These are phyloP conservation scores for Pycnomerus fuliginosus DNA, from an alignment of 2,888 invertebrate genomes.

Conservation along the genomic window DNA sequence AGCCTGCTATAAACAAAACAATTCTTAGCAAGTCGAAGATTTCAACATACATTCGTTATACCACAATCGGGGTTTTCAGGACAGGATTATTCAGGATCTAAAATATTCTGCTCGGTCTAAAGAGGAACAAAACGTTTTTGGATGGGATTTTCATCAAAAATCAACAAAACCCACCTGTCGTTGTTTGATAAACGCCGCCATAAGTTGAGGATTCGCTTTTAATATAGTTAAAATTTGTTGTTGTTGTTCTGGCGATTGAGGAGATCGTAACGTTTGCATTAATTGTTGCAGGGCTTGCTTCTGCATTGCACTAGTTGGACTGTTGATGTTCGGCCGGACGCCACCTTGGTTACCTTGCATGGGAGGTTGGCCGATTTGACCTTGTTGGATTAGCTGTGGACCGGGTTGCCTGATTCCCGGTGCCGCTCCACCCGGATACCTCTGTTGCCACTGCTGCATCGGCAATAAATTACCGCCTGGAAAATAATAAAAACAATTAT, in stretches of 20 bases:
- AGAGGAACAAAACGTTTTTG: slow-evolving; percentile 1
- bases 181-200: slow-evolving; percentile 94
- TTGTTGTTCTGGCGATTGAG: slow-evolving; percentile 89
- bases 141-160: slow-evolving; percentile 5
- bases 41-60: too few species aligned
- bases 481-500: too few species aligned
- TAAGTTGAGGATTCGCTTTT: slow-evolving; percentile 90
- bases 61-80: slow-evolving; percentile 3
- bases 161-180: slow-evolving; percentile 59
- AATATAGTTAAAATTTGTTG: slow-evolving; percentile 85
- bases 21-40: slow-evolving; percentile 1
- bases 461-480: slow-evolving; percentile 56
- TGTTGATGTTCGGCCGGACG: slow-evolving; percentile 46
- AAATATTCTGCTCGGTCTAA: too few species aligned
- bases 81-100: slow-evolving; percentile 1
- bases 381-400: slow-evolving; percentile 48
- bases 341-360: slow-evolving; percentile 31
- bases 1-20: slow-evolving; percentile 36
- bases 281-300: slow-evolving; percentile 79
- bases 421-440: slow-evolving; percentile 53
- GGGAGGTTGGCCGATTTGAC: slow-evolving; percentile 40
- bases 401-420: slow-evolving; percentile 55
- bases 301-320: slow-evolving; percentile 49
- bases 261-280: slow-evolving; percentile 86
- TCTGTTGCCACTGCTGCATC: slow-evolving; percentile 59